phyloP scores from a whole-genome alignment of 2,113 vertebrate species.

The Myotis brandtii region DNA sequence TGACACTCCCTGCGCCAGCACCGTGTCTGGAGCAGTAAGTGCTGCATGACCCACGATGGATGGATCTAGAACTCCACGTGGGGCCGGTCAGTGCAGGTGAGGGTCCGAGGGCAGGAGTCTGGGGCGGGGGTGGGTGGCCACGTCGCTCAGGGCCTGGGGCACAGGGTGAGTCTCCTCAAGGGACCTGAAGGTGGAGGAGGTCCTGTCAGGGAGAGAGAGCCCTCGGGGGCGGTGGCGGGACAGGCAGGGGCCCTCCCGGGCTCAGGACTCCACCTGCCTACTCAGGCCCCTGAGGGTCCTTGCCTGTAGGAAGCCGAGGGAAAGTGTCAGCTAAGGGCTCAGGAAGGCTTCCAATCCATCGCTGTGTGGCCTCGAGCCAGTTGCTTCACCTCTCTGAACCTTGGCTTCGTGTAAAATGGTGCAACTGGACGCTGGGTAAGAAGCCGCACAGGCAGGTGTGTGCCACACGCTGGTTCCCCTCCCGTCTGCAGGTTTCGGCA shows the following conservation, averaged over 20 bases:
- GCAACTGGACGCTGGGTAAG: not conserved
- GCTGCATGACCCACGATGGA: not conserved
- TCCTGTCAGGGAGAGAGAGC: not conserved
- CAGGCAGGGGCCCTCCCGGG: not conserved
- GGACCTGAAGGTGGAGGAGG: not conserved
- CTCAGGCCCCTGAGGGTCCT: not conserved
- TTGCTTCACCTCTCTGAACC: not conserved
- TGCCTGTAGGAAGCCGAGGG: too few relatives aligned
- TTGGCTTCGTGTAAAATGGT: not conserved
- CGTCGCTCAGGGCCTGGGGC: rapidly evolving
- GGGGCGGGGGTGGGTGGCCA: not conserved
- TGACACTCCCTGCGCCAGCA: not conserved
- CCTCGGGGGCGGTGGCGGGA: not conserved
- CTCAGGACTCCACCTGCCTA: not conserved
- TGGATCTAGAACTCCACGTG: not conserved
- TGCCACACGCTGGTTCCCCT: not conserved
- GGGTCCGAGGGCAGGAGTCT: not conserved
- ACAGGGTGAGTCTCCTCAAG: not conserved
- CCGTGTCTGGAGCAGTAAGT: not conserved
- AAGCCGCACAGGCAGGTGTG: rapidly evolving
- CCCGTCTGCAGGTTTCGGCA: not conserved
- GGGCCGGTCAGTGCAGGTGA: not conserved
- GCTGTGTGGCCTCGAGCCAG: not conserved
- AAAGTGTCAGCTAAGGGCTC: not conserved
- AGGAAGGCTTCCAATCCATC: not conserved